These are phyloP conservation scores for Geotria australis DNA, from an alignment of 2,797 vertebrate genomes.

Conservation along the genomic window DNA sequence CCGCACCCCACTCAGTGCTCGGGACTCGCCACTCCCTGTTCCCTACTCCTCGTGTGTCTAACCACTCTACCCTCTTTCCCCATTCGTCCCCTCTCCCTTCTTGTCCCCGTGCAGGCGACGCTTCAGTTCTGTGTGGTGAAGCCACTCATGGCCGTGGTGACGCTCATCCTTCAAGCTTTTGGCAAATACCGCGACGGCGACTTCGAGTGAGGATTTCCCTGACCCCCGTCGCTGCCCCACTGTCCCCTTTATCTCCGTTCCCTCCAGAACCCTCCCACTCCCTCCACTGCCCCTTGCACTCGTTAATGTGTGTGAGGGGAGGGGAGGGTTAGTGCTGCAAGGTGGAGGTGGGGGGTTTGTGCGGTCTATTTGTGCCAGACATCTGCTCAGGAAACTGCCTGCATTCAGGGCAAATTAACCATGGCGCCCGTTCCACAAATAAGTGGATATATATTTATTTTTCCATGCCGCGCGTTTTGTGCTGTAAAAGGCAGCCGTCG, in stretches of 20 bases:
- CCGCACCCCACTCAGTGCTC: background rate
- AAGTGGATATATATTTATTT: no score
- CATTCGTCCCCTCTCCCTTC: conserved; percentile 1
- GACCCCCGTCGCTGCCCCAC: background rate
- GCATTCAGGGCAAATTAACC: no score
- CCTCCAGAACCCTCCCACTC: no score
- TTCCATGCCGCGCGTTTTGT: no score
- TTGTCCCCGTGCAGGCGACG: conserved; percentile 24
- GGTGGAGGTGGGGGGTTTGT: no score
- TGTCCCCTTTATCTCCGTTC: background rate
- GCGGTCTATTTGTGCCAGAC: no score
- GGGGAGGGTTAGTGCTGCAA: no score
- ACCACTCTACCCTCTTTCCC: background rate
- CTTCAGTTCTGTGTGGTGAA: conserved; percentile 94
- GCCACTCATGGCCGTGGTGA: conserved; percentile 68
- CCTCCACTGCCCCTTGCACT: no score
- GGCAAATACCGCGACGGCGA: conserved; percentile 85
- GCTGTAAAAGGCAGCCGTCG: no score
- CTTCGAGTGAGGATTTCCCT: conserved; percentile 39
- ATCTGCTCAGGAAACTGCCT: no score
- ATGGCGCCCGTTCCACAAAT: no score
- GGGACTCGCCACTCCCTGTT: background rate
- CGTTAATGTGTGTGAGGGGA: no score
- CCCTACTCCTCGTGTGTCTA: background rate
- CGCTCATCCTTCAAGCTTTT: conserved; percentile 65